Conservation (phyloP, 2,113 vertebrate species). For the Heterotis niloticus region DNA sequence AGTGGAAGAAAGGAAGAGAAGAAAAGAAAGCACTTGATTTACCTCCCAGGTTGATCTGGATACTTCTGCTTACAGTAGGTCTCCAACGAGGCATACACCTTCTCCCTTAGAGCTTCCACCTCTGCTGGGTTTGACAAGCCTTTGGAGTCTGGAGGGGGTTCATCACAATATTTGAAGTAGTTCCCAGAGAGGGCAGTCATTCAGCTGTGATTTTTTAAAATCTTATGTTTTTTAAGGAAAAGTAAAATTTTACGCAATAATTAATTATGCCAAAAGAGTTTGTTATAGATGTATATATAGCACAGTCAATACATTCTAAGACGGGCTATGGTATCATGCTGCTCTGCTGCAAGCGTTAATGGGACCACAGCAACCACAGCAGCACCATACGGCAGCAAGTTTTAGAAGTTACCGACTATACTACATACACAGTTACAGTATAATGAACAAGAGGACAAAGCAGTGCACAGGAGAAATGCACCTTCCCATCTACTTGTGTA, state of each 20-base stretch:
- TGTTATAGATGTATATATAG: background rate
- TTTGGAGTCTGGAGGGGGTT: slow-evolving; percentile 78
- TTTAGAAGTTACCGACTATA: background rate
- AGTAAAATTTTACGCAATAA: background rate
- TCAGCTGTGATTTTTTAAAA: too few species aligned
- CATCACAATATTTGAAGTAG: slow-evolving; percentile 2
- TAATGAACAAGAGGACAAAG: too few species aligned
- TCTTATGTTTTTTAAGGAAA: background rate
- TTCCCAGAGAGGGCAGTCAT: too few species aligned
- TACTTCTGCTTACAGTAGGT: slow-evolving; percentile 99
- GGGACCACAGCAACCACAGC: too few species aligned
- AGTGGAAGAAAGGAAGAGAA: slow-evolving; percentile 21
- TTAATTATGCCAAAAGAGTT: background rate
- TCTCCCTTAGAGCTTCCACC: slow-evolving; percentile 92
- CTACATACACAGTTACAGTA: too few species aligned
- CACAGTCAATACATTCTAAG: too few species aligned
- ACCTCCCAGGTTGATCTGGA: slow-evolving; percentile 97
- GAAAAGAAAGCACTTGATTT: slow-evolving; percentile 9
- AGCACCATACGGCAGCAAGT: background rate
- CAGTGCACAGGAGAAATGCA: too few species aligned
- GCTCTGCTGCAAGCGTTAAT: background rate
- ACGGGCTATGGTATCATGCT: background rate
- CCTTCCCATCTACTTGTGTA: too few species aligned
- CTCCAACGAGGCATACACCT: slow-evolving; percentile 94
- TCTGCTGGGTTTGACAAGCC: slow-evolving; percentile 91